A percentile compares a stretch with the other conserved stretches of the same genome.
Conservation (phyloP, 2,888 invertebrate species). For the Poecilus cupreus region DNA sequence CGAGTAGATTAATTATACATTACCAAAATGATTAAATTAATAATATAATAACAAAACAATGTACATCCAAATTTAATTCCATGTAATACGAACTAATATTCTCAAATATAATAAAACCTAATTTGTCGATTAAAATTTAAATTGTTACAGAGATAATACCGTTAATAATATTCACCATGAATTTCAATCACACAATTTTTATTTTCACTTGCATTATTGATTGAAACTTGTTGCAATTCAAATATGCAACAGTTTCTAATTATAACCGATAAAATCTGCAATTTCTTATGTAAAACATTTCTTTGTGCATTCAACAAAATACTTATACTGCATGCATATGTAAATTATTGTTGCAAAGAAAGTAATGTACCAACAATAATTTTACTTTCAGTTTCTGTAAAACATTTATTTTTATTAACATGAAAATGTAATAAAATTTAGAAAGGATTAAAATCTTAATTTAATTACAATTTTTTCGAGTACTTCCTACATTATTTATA, state of each 20-base stretch:
- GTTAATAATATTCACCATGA: too few species aligned
- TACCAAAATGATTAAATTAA: too few species aligned
- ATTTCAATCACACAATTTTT: too few species aligned
- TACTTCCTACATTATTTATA: not conserved
- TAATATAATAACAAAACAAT: too few species aligned
- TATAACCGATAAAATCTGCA: not conserved
- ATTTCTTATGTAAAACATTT: not conserved
- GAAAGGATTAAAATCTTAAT: not conserved
- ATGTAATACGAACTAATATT: too few species aligned
- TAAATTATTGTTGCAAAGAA: not conserved
- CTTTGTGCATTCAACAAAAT: not conserved
- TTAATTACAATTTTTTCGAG: not conserved
- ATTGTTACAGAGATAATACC: too few species aligned
- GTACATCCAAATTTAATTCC: too few species aligned
- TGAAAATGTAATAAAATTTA: not conserved
- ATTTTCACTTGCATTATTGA: not conserved
- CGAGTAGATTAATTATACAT: too few species aligned
- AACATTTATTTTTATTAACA: not conserved
- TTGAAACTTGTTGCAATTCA: not conserved
- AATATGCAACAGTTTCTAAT: not conserved
- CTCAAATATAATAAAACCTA: too few species aligned
- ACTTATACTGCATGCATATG: not conserved
- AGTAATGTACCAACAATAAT: not conserved
- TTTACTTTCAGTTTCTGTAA: not conserved
- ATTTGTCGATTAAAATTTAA: too few species aligned